Conservation (phyloP, 2,113 vertebrate genomes). For the Clupea harengus region DNA sequence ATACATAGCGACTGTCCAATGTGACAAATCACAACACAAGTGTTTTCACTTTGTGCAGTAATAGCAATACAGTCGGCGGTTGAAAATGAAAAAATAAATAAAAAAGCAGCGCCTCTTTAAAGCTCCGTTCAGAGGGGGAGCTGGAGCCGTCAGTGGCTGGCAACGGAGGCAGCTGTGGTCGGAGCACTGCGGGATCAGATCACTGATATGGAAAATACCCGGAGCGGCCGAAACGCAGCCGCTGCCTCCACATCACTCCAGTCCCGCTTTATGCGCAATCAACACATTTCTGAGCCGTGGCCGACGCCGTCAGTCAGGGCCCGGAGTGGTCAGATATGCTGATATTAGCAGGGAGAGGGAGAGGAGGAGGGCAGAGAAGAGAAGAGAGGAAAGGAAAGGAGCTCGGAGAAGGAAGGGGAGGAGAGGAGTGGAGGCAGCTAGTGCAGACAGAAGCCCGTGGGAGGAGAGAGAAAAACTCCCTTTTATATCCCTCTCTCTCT, state of each 20-base stretch:
- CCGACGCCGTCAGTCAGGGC: background rate
- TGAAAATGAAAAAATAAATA: background rate
- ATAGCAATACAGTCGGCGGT: background rate
- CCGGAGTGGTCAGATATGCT: conserved; percentile 35
- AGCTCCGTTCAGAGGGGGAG: background rate
- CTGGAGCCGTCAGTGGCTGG: background rate
- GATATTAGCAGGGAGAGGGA: conserved; percentile 19
- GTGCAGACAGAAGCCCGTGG: conserved; percentile 8
- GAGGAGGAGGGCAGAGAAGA: conserved; percentile 57
- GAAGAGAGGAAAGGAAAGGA: conserved; percentile 4
- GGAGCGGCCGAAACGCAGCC: conserved; percentile 3
- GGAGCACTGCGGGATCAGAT: background rate
- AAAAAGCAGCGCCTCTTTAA: background rate
- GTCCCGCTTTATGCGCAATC: conserved; percentile 47
- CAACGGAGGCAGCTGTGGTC: background rate
- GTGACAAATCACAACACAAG: background rate
- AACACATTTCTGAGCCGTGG: conserved; percentile 44
- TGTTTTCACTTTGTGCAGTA: background rate
- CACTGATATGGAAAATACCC: conserved; percentile 7
- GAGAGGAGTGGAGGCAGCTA: conserved; percentile 32
- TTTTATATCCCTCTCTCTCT: background rate
- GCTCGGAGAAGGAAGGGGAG: background rate
- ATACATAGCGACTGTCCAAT: background rate
- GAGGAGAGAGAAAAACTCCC: conserved; percentile 19
- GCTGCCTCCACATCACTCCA: conserved; percentile 25